Evolutionary conservation across 1,140 invertebrate species (phyloP).

Genomic region (Galleria mellonella): DNA sequence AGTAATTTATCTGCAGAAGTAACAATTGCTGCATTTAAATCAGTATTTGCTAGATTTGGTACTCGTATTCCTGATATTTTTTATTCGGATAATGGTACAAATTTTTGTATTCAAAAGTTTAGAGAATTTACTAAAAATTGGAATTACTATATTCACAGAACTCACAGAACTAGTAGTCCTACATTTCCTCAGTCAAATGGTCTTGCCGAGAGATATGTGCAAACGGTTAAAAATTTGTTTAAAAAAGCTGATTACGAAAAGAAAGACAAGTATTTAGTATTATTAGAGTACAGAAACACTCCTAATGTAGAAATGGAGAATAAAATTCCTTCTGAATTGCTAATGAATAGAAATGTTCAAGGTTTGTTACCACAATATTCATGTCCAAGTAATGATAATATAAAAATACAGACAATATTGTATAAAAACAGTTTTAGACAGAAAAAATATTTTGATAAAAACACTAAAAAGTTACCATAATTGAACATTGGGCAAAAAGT

Average conservation of each 20-base stretch:
- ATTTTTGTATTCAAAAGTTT: no score
- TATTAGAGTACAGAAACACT: slow-evolving; percentile 4
- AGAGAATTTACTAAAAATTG: no score
- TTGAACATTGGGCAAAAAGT: no score
- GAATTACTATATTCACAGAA: no score
- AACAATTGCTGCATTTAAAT: no score
- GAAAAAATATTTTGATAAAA: slow-evolving; percentile 4
- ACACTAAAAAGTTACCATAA: no score
- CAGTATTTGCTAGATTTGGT: no score
- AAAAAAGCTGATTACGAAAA: slow-evolving; percentile 4
- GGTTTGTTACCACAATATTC: no score
- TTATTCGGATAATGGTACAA: no score
- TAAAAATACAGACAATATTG: not conserved
- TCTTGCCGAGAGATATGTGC: slow-evolving; percentile 1
- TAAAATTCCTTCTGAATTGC: slow-evolving; percentile 4
- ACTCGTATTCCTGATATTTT: no score
- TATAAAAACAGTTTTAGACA: slow-evolving; percentile 1
- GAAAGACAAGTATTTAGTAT: slow-evolving; percentile 3
- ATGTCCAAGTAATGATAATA: slow-evolving; percentile 1
- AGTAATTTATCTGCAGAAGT: no score
- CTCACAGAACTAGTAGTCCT: no score
- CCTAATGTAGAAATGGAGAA: not conserved
- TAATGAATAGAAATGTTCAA: slow-evolving; percentile 2
- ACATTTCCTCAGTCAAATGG: slow-evolving; percentile 3
- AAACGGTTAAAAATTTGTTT: slow-evolving; percentile 3